Base-by-base conservation (phyloP, 1,140 invertebrate genomes). In the Listronotus bonariensis region DNA sequence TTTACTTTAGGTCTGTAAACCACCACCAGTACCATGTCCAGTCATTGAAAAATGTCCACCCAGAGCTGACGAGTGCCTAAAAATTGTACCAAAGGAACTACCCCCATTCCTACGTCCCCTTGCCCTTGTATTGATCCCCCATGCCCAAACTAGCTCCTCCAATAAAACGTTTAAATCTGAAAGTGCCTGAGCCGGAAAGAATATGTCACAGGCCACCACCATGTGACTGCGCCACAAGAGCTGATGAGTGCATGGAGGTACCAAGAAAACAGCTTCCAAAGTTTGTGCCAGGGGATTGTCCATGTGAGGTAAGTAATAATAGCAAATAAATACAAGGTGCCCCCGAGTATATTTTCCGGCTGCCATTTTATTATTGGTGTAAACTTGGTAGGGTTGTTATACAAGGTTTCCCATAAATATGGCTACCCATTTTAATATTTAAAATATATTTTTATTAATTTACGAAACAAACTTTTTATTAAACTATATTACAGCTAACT, bases 61-160 rank as follows among this genome's bases (percentile, higher is more conserved):
- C 7, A 31, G 68, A 34, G 62, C 68, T 10, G 68, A 69, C 20
- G 58, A 69, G 34, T 54, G 46, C 41, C 26, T 40, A 36, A 53
- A 31, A 18, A 40, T 52, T 3, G 36, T 55, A 43, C 57, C 41
- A 9, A 69, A 65, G 34, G 31, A 31, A 17, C 31, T 69, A 38
- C 68, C 62, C 38, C 32, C 3, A 20, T 69, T 6, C 14, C 20
- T 15, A 18, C n/a, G 3, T 12, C 36, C 7, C 1, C 7, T 6
- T 69, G 68, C 15, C 62, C 68, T 20, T 69, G 68, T 20, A 34
- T 69, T 8, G 68, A 69, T 1, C n/a, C 41, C 62, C 67, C 10
- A n/a, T 20, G 6, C 41, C 59, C 1, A 45, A 46, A 32, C 7
- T 17, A 20, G 56, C 61, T 10, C 67, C 67, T 1, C 15, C 49